Base-by-base conservation (phyloP, 2,797 vertebrate species). In the Gambelia wislizenii region DNA sequence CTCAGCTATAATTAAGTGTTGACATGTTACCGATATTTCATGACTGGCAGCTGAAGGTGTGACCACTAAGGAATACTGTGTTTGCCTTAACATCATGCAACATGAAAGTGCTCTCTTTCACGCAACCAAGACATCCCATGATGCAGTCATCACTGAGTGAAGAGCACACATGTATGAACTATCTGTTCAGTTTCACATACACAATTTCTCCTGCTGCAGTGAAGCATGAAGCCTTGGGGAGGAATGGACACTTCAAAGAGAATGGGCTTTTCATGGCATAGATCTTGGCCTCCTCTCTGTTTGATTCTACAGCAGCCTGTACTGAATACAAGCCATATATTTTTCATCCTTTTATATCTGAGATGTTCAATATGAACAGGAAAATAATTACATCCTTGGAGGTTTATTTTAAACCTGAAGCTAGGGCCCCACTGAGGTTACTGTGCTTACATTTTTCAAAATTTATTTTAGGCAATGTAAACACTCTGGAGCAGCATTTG, bases 341-440 rank as follows among this genome's bases (percentile, higher is more conserved):
- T 91, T 85, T 87, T 85, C 89, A 92, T 93, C 77, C 84, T 91
- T 95, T 96, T 94, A 93, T 96, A 96, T 83, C 78, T 88, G 94
- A 87, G 95, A 95, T 95, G 96, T 96, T 94, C 93, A 93, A 95
- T 95, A 96, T 91, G 93, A 96, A 95, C 94, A 94, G 93, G 83
- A 95, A 97, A 97, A 97, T 96, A 96, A 97, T 96, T 96, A 96
- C 94, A 95, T 94, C 90, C 84, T 96, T 89, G 94, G 92, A 96
- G 89, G 92, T 95, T 97, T 96, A 96, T 96, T 96, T 96, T 93
- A 96, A 96, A 96, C 95, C 91, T 82, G 91, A 86, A 95, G 92
- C 87, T 91, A 94, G 89, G 94, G 93, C 87, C 93, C 95, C 90
- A 84, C 90, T 91, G 95, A 89, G 94, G 92, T 94, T n/a, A n/a